phyloP scores from a whole-genome alignment of 2,113 vertebrate species.

The Indicator indicator region DNA sequence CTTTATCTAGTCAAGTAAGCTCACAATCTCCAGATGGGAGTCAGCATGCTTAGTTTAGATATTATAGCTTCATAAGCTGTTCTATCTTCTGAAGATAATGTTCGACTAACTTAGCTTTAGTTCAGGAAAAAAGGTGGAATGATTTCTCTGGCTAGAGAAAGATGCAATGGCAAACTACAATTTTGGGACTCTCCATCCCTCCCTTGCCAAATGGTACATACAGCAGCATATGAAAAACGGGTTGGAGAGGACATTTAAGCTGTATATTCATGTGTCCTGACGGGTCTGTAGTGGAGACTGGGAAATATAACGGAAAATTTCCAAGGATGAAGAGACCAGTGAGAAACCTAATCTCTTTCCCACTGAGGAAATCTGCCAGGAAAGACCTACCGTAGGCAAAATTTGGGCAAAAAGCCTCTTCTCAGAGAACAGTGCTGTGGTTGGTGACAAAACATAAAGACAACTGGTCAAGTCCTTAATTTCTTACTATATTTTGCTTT shows the following conservation, averaged over 20 bases:
- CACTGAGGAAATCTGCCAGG: background rate
- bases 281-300: background rate
- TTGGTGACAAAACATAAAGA: background rate
- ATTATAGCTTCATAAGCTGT: background rate
- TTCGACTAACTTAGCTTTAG: background rate
- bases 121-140: background rate
- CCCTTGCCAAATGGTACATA: background rate
- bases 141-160: background rate
- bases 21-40: background rate
- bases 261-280: background rate
- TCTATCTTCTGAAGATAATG: background rate
- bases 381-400: conserved; percentile 31
- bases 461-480: conserved; percentile 1
- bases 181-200: background rate
- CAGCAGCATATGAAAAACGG: background rate
- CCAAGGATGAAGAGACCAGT: background rate
- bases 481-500: background rate
- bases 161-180: background rate
- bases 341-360: conserved; percentile 6
- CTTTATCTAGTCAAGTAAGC: background rate
- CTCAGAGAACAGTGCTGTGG: background rate
- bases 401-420: background rate
- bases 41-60: background rate
- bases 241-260: background rate
- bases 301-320: conserved; percentile 13